Evolutionary conservation across 2,888 invertebrate genomes (phyloP).

Genomic region (Cyclophora punctaria): DNA sequence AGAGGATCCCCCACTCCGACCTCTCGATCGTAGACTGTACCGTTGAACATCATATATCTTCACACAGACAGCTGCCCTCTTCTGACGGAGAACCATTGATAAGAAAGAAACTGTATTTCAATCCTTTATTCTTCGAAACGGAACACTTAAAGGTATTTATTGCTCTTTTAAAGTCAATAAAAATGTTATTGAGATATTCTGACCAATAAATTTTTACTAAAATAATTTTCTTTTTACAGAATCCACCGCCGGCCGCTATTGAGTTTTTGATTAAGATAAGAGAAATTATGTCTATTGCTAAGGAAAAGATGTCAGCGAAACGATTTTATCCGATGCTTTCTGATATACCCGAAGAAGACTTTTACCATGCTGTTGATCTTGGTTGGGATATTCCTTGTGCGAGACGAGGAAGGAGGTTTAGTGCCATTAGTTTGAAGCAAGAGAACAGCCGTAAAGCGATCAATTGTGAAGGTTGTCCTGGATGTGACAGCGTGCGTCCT

Average conservation of each 20-base stretch:
- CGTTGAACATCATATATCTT: slow-evolving; percentile 37
- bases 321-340: slow-evolving; percentile 84
- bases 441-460: slow-evolving; percentile 76
- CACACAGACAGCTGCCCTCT: slow-evolving; percentile 41
- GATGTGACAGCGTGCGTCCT: slow-evolving; percentile 68
- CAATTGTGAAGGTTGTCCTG: slow-evolving; percentile 80
- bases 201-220: slow-evolving; percentile 1
- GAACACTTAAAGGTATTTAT: slow-evolving; percentile 82
- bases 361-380: slow-evolving; percentile 62
- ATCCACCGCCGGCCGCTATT: slow-evolving; percentile 92
- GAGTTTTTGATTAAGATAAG: slow-evolving; percentile 92
- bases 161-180: background rate
- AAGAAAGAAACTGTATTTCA: slow-evolving; percentile 88
- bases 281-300: slow-evolving; percentile 91
- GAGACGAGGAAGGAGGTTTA: slow-evolving; percentile 69
- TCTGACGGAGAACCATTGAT: slow-evolving; percentile 58
- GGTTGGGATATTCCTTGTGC: slow-evolving; percentile 67
- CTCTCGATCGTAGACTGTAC: slow-evolving; percentile 63
- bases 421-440: slow-evolving; percentile 76
- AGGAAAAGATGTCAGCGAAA: slow-evolving; percentile 89
- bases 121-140: slow-evolving; percentile 92
- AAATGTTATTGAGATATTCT: background rate
- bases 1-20: slow-evolving; percentile 66
- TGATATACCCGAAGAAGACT: slow-evolving; percentile 87
- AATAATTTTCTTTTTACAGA: slow-evolving; percentile 63